Evolutionary conservation across 2,888 invertebrate genomes (phyloP).

Genomic region (Tolmerus cingulatus): DNA sequence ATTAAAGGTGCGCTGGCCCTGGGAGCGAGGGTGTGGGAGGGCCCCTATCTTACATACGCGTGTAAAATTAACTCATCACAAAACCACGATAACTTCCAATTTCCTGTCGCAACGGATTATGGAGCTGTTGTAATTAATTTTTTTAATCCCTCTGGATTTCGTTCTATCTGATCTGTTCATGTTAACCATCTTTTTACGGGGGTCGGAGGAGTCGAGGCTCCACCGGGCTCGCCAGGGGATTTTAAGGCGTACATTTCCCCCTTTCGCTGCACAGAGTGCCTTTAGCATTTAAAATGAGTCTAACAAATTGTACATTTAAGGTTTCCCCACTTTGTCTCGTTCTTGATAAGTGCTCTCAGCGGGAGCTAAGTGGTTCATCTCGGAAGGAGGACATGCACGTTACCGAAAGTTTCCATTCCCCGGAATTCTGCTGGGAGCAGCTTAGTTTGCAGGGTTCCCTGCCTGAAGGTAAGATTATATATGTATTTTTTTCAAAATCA

Average conservation of each 20-base stretch:
- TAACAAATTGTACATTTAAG: conserved; percentile 9
- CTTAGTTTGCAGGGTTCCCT: conserved; percentile 12
- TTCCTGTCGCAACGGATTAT: background rate
- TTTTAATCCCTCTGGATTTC: background rate
- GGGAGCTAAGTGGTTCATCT: background rate
- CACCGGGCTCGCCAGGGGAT: background rate
- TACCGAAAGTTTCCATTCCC: conserved; percentile 46
- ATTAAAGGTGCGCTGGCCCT: background rate
- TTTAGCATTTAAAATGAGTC: background rate
- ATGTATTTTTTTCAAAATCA: background rate
- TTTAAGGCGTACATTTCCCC: background rate
- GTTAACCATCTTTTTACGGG: background rate
- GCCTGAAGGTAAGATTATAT: conserved; percentile 37
- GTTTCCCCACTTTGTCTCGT: conserved; percentile 16
- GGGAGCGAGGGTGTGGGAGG: background rate
- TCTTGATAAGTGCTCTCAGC: background rate
- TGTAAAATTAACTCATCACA: background rate
- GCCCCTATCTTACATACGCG: background rate
- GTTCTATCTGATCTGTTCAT: background rate
- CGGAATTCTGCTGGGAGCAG: conserved; percentile 47
- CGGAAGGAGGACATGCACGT: conserved; percentile 9
- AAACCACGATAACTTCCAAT: background rate
- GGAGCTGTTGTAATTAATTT: background rate
- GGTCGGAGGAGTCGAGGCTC: background rate
- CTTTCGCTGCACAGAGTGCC: background rate